Evolutionary conservation across 2,888 invertebrate genomes (phyloP).

Genomic region (Cylloceria caligata): DNA sequence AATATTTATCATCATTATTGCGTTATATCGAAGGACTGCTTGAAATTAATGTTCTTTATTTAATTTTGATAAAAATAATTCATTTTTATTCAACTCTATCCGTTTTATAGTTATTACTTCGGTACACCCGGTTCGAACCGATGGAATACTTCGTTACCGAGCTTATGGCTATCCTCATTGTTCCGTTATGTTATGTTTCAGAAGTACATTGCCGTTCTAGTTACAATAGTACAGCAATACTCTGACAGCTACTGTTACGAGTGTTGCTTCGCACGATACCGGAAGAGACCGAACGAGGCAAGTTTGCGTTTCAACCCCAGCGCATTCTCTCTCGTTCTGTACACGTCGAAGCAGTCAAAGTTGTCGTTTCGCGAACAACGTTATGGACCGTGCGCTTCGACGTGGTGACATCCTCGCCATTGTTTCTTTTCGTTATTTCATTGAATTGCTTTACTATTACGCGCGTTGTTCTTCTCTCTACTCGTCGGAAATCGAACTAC

Average conservation of each 20-base stretch:
- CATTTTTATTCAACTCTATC: too few relatives aligned
- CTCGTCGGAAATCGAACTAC: background rate
- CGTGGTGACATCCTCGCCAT: background rate
- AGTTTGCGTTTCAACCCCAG: conserved; percentile 18
- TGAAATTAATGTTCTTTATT: too few relatives aligned
- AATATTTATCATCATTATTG: background rate
- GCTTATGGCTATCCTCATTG: conserved; percentile 1
- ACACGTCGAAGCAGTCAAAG: conserved; percentile 13
- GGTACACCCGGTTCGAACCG: background rate
- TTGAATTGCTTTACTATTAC: background rate
- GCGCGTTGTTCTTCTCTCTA: background rate
- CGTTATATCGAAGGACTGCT: too few relatives aligned
- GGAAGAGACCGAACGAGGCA: conserved; percentile 6
- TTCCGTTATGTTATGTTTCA: conserved; percentile 16
- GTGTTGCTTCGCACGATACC: background rate
- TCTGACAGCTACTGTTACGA: conserved; percentile 22
- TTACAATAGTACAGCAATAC: background rate
- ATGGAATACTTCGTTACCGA: background rate
- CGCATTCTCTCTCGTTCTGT: background rate
- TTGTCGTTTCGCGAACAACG: conserved; percentile 20
- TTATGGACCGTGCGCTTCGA: background rate
- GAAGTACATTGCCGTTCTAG: conserved; percentile 25
- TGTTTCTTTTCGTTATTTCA: conserved; percentile 9
- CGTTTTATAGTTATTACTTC: too few relatives aligned
- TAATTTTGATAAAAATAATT: too few relatives aligned